Conservation (phyloP, 2,113 vertebrate genomes). For the Cryptotis parvus region DNA sequence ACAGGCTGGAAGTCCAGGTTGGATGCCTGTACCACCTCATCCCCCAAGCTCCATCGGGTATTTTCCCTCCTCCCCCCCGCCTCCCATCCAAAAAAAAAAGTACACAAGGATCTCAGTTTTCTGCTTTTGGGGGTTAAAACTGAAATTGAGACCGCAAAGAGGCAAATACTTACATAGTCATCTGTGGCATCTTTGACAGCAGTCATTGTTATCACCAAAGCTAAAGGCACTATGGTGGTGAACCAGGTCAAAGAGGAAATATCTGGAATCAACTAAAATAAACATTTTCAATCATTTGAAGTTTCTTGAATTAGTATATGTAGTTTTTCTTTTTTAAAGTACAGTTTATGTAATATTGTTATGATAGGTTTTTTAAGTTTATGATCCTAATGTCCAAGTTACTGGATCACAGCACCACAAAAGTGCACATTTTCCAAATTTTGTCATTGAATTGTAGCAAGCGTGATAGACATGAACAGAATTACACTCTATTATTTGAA, state of each 20-base stretch:
- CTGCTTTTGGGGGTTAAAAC: background rate
- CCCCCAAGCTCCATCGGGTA: too few species aligned
- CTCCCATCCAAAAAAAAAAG: background rate
- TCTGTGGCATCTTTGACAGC: slow-evolving; percentile 98
- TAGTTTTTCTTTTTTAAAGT: background rate
- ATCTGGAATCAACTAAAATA: slow-evolving; percentile 95
- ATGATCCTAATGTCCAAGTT: too few species aligned
- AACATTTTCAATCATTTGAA: slow-evolving; percentile 24
- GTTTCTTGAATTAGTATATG: slow-evolving; percentile 20
- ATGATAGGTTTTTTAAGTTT: too few species aligned
- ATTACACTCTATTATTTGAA: background rate
- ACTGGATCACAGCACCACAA: too few species aligned
- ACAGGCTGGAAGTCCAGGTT: too few species aligned
- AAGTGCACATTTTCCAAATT: background rate
- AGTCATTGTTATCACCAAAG: slow-evolving; percentile 96
- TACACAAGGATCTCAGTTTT: background rate
- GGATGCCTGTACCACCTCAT: too few species aligned
- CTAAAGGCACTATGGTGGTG: slow-evolving; percentile 99
- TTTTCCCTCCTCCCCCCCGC: too few species aligned
- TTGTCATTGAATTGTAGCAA: background rate
- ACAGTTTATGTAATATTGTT: too few species aligned
- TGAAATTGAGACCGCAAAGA: background rate
- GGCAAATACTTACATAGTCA: slow-evolving; percentile 92
- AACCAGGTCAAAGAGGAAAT: slow-evolving; percentile 98
- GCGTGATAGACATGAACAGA: background rate